These are phyloP conservation scores for Hydropsyche betteni DNA, from an alignment of 2,888 invertebrate species.

Conservation along the genomic window DNA sequence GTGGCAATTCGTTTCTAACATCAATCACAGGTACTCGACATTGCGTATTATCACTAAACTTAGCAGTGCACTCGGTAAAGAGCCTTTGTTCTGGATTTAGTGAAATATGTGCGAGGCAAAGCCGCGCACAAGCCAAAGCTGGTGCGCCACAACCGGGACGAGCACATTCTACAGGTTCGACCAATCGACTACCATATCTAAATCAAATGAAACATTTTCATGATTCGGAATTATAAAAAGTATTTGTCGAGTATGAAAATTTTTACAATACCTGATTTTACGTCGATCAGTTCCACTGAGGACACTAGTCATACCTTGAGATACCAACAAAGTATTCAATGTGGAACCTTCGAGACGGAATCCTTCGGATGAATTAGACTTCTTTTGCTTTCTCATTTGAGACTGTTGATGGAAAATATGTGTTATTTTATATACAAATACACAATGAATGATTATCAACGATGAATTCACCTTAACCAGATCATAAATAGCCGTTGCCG, in stretches of 20 bases:
- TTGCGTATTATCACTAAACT: conserved; percentile 64
- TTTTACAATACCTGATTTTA: conserved; percentile 57
- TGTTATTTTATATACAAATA: background rate
- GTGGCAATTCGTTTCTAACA: conserved; percentile 72
- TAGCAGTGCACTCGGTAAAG: conserved; percentile 64
- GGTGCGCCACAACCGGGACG: conserved; percentile 55
- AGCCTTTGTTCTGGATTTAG: conserved; percentile 84
- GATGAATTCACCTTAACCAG: conserved; percentile 7
- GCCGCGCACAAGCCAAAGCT: conserved; percentile 80
- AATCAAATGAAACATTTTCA: background rate
- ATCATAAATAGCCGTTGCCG: conserved; percentile 16
- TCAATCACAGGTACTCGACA: conserved; percentile 64
- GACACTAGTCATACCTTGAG: conserved; percentile 60
- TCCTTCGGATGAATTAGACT: conserved; percentile 50
- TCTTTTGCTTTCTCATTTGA: conserved; percentile 37
- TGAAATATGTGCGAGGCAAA: conserved; percentile 87
- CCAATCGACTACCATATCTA: conserved; percentile 20
- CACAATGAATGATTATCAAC: background rate
- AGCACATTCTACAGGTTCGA: conserved; percentile 37
- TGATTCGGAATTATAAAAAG: background rate
- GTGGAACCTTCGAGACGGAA: conserved; percentile 59
- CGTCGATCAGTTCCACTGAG: conserved; percentile 60
- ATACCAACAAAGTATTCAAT: conserved; percentile 60
- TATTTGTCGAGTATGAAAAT: too few relatives aligned
- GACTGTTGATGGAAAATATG: conserved; percentile 18